Evolutionary conservation across 2,797 vertebrate species (phyloP).

Genomic region (Mus caroli): DNA sequence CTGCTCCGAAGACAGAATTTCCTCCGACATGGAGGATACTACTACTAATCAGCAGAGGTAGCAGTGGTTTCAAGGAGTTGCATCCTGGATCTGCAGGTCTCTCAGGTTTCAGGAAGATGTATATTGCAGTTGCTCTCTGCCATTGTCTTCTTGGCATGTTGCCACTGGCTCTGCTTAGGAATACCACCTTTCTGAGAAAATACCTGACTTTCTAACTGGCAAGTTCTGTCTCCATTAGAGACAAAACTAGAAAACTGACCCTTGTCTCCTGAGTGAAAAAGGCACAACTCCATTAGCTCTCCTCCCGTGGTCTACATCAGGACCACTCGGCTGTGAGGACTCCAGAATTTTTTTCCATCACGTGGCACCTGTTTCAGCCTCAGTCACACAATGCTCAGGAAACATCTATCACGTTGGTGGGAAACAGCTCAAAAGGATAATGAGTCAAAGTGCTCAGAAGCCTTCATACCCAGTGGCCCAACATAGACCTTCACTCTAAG

Average conservation of each 20-base stretch:
- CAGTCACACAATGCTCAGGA: fast-evolving
- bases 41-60: slow-evolving; percentile 41
- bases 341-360: fast-evolving
- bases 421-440: background rate
- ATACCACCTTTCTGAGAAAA: background rate
- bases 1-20: background rate
- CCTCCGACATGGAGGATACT: background rate
- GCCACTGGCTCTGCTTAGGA: background rate
- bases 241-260: background rate
- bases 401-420: background rate
- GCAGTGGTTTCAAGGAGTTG: background rate
- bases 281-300: background rate
- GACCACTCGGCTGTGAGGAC: fast-evolving
- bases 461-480: fast-evolving
- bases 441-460: background rate
- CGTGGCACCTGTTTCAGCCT: fast-evolving
- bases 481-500: background rate
- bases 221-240: background rate
- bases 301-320: fast-evolving
- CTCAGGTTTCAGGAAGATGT: fast-evolving
- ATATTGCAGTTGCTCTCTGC: background rate
- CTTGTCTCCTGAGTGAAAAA: background rate
- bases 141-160: fast-evolving
- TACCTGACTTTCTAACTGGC: background rate
- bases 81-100: background rate